Evolutionary conservation across 2,888 invertebrate species (phyloP).

Genomic region (Onchidella celtica): DNA sequence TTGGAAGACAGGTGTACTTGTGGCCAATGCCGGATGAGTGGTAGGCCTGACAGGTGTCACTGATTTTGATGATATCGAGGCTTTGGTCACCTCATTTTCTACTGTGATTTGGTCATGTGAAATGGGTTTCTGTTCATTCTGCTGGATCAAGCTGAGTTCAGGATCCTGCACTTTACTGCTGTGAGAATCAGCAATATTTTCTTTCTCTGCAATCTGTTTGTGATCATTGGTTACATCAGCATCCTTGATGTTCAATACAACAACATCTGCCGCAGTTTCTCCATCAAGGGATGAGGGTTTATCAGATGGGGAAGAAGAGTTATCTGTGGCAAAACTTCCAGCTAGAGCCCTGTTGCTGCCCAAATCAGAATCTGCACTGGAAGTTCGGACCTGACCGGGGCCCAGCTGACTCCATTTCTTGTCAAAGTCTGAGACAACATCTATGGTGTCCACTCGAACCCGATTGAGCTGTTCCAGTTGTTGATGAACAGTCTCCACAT

Average conservation of each 20-base stretch:
- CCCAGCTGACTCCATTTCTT: constrained; percentile 54
- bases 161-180: not conserved
- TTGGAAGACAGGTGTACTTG: not conserved
- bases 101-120: not conserved
- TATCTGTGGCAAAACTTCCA: constrained; percentile 33
- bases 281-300: not conserved
- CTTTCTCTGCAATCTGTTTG: not conserved
- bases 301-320: not conserved
- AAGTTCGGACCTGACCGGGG: constrained; percentile 39
- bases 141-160: not conserved
- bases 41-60: not conserved
- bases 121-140: not conserved
- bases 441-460: constrained; percentile 34
- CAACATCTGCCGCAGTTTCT: constrained; percentile 31
- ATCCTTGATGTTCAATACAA: not conserved
- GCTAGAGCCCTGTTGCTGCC: constrained; percentile 20
- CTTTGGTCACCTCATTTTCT: constrained; percentile 13
- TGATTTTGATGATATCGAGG: not conserved
- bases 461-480: constrained; percentile 81
- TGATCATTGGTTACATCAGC: not conserved
- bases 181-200: not conserved
- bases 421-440: constrained; percentile 53
- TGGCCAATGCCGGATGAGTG: not conserved
- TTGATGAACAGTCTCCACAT: constrained; percentile 82
- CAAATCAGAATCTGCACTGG: constrained; percentile 17